These are phyloP conservation scores for Columba livia DNA, from an alignment of 2,113 vertebrate species.

Conservation along the genomic window DNA sequence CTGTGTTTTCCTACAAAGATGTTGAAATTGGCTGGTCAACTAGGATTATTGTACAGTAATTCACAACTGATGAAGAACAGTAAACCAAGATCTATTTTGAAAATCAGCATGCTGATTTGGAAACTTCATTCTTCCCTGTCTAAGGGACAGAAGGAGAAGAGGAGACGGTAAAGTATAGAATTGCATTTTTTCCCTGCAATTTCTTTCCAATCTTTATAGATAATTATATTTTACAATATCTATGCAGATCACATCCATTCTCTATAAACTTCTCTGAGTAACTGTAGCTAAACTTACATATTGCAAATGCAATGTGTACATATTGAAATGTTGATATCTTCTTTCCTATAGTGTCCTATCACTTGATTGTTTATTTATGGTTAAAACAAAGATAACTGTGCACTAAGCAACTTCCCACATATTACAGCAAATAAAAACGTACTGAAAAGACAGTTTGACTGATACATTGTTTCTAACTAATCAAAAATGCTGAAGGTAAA, in stretches of 20 bases:
- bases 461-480: neutral
- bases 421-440: neutral
- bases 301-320: neutral
- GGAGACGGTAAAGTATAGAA: neutral
- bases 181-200: neutral
- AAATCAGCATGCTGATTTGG: neutral
- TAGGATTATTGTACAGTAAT: neutral
- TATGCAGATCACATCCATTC: neutral
- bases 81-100: neutral
- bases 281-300: neutral
- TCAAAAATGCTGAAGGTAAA: neutral
- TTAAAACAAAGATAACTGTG: neutral
- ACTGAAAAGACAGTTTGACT: neutral
- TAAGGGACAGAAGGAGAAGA: neutral
- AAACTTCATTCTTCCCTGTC: neutral
- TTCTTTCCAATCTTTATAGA: neutral
- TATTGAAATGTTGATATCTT: neutral
- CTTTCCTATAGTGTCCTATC: neutral
- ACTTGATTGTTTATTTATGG: neutral
- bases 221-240: neutral
- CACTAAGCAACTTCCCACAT: neutral
- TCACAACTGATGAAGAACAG: neutral
- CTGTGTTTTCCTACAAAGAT: neutral
- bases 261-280: neutral
- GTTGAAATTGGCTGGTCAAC: neutral